Base-by-base conservation (phyloP, 1,140 invertebrate species). In the Holotrichia oblita region DNA sequence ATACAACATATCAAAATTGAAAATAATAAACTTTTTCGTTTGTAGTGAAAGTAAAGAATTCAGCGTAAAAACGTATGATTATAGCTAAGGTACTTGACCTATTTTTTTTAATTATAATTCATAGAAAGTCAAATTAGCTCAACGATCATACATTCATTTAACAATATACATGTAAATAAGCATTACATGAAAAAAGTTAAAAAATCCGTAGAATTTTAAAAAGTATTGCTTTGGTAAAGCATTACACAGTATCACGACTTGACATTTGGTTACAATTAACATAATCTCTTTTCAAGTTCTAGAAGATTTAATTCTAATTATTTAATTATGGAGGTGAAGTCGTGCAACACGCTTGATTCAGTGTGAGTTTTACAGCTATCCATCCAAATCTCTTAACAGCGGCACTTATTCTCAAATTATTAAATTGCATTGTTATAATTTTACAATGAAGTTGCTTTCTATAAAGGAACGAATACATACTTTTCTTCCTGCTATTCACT, bases 301-400 rank as follows among this genome's bases (percentile, higher is more conserved):
- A 14, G 0, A 55, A 55, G 48, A 55, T 7, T 55, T 55, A 55
- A 55, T 17, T 12, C 48, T 55, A 55, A 55, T 55, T 55, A 55
- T 55, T 55, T 55, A 55, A 55, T 55, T 55, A 55, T 55, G 48
- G 17, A 55, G 48, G n/a, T 55, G 48, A 55, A 55, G 48, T 55
- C 48, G 48, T 55, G 48, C 48, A 55, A 55, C 48, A 55, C 48
- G 48, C 17, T 55, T 14, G 14, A 55, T 55, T 55, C 17, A 17
- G n/a, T 17, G 44, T 48, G n/a, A 6, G 14, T 14, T 55, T 55
- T 17, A 55, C n/a, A 10, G 48, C n/a, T 17, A 55, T 55, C 14
- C 48, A 55, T 55, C 48, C 14, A 17, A 55, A 55, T 55, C 48
- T 17, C 14, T 14, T 55, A 55, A 55, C 17, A 14, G 48, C 14